phyloP scores from a whole-genome alignment of 1,140 invertebrate species.

The Drosophila oshimai region DNA sequence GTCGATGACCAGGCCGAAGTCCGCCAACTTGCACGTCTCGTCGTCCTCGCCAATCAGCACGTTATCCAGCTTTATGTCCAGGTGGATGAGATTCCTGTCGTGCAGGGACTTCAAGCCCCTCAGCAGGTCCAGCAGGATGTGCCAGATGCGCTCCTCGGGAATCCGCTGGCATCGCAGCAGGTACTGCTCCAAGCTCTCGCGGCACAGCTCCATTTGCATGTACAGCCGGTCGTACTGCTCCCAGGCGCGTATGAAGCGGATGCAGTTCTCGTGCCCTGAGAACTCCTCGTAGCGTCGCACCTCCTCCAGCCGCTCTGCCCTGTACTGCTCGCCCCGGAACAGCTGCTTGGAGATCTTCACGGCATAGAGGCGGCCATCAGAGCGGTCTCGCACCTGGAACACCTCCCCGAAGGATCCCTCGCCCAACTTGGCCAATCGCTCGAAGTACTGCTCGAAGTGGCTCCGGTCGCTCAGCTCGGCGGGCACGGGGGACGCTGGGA shows the following conservation, averaged over 20 bases:
- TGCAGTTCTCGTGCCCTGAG: conserved; percentile 87
- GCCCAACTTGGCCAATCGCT: conserved; percentile 86
- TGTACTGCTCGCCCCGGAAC: conserved; percentile 86
- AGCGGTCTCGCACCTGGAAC: conserved; percentile 86
- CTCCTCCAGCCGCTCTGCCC: conserved; percentile 86
- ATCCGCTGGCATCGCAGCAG: conserved; percentile 81
- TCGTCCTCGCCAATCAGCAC: conserved; percentile 86
- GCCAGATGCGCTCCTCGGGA: conserved; percentile 82
- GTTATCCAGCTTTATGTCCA: conserved; percentile 91
- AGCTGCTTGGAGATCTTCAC: conserved; percentile 86
- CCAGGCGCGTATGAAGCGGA: conserved; percentile 88
- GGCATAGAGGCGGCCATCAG: conserved; percentile 88
- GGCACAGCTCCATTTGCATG: conserved; percentile 89
- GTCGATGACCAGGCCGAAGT: conserved; percentile 90
- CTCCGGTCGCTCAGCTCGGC: conserved; percentile 57
- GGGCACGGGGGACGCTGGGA: conserved; percentile 44
- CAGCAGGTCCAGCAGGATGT: conserved; percentile 73
- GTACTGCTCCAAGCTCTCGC: conserved; percentile 83
- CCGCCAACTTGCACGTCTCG: conserved; percentile 88
- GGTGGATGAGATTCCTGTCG: conserved; percentile 87
- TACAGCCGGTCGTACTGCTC: conserved; percentile 88
- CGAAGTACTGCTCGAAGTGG: conserved; percentile 88
- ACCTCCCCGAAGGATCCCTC: conserved; percentile 90
- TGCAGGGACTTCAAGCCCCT: conserved; percentile 88
- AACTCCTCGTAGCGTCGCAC: conserved; percentile 88